Evolutionary conservation across 2,797 vertebrate genomes (phyloP), one percentile per base, ranked within the genome.

Genomic region (Enteromius unitaeniatus): DNA sequence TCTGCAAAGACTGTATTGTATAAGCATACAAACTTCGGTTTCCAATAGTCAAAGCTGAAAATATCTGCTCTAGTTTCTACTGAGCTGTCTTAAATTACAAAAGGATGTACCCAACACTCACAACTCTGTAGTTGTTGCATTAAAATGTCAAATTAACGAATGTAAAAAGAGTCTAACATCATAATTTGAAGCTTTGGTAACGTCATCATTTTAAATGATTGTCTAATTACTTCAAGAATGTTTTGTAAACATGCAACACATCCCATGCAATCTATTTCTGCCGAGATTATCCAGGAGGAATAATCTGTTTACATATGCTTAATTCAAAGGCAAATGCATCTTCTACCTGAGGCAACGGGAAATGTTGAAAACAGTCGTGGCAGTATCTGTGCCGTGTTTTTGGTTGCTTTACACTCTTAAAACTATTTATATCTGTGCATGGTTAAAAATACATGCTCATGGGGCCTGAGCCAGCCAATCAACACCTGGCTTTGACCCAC

Each of bases 391-490:
- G 87, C 86, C 65, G 75, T 86, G 79, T 87, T 91, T 80, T 89
- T 87, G 82, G 83, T 89, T 69, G 78, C 68, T 82, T 87, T 84
- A 73, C 88, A 89, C 88, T 51, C 89, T 89, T 87, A 90, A 60
- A 55, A 87, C 85, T 95, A 95, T 94, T 93, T 91, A 92, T 95
- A 93, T 85, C 87, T 84, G 92, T 3, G 67, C 69, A 60, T 72
- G 78, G 85, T 78, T 89, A 90, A 89, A 90, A 88, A 90, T 90
- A 93, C 89, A 88, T 87, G 88, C 90, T 91, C 92, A 94, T 87
- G 82, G 85, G 89, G 87, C 26, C 89, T 85, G 77, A 75, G 62
- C 78, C 83, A 78, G 28, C 84, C 82, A 88, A 85, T 81, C 88
- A 84, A 85, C 86, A 85, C 86, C 82, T 89, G 84, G 87, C 85